Base-by-base conservation (phyloP, 2,888 invertebrate genomes). In the Cerastoderma edule region DNA sequence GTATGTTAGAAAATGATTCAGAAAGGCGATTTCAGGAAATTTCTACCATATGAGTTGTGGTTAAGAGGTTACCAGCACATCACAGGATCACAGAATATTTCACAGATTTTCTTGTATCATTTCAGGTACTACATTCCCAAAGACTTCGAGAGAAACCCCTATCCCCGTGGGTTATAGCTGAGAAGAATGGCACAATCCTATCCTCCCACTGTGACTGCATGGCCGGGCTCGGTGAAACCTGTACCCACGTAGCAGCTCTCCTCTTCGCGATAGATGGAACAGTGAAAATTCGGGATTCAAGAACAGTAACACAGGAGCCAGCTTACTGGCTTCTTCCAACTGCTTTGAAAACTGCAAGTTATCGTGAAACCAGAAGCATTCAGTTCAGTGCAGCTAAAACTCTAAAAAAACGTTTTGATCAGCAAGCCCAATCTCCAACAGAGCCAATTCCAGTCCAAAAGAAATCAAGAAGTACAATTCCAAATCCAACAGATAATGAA, bases 351-450 rank as follows among this genome's bases (percentile, higher is more conserved):
- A 8, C 30, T 2, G 67, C 77, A 0, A 0, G 46, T 13, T 78
- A 75, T 32, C 33, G 30, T 10, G 46, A 66, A 67, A 22, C 71
- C 10, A 28, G 33, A 2, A 30, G 72, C n/a, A 81, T 78, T 28
- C 64, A 75, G 48, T 77, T 75, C 46, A 48, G 28, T 0, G 60
- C 74, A 4, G 65, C 80, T 39, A 71, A 56, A 30, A 71, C 74
- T 16, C 28, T 32, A 4, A 77, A 95, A 74, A 94, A 95, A 0
- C 33, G n/a, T n/a, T n/a, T n/a, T 19, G n/a, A 8, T 6, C 48
- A 30, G 27, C n/a, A n/a, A n/a, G 28, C n/a, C 32, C 39, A 28
- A 22, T n/a, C 39, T 13, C 1, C 6, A 3, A 22, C 3, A 19
- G 32, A 10, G n/a, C 39, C 48, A 53, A 24, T 32, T 8, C 24